phyloP scores from a whole-genome alignment of 1,140 invertebrate species.

The Daktulosphaira vitifoliae region DNA sequence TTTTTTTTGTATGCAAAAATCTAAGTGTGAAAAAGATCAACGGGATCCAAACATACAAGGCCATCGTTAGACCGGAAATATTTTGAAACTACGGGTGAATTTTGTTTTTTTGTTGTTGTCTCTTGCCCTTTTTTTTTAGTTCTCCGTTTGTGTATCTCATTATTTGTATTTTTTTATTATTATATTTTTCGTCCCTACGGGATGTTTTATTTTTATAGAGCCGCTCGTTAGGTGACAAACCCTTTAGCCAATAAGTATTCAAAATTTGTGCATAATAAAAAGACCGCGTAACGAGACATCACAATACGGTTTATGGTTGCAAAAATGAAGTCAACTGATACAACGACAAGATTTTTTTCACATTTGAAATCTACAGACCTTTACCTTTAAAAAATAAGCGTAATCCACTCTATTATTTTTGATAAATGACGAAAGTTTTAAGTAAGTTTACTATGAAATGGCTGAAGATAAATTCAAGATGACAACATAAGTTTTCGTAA shows the following conservation, averaged over 20 bases:
- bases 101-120: conserved; percentile 32
- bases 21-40: conserved; percentile 33
- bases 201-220: conserved; percentile 31
- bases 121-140: conserved; percentile 17
- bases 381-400: too few species aligned
- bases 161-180: conserved; percentile 23
- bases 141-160: conserved; percentile 18
- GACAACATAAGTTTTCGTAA: too few species aligned
- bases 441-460: too few species aligned
- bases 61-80: conserved; percentile 33
- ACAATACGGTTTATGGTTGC: conserved; percentile 20
- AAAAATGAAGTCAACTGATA: conserved; percentile 28
- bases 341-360: background rate
- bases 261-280: conserved; percentile 24
- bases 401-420: too few species aligned
- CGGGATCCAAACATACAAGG: conserved; percentile 27
- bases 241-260: conserved; percentile 31
- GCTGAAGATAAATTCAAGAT: too few species aligned
- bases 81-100: conserved; percentile 33
- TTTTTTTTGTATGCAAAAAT: conserved; percentile 30
- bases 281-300: conserved; percentile 24
- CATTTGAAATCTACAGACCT: background rate
- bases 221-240: conserved; percentile 31
- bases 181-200: conserved; percentile 4
- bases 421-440: too few species aligned